phyloP scores from a whole-genome alignment of 2,888 invertebrate genomes.

The Megastigmus dorsalis region DNA sequence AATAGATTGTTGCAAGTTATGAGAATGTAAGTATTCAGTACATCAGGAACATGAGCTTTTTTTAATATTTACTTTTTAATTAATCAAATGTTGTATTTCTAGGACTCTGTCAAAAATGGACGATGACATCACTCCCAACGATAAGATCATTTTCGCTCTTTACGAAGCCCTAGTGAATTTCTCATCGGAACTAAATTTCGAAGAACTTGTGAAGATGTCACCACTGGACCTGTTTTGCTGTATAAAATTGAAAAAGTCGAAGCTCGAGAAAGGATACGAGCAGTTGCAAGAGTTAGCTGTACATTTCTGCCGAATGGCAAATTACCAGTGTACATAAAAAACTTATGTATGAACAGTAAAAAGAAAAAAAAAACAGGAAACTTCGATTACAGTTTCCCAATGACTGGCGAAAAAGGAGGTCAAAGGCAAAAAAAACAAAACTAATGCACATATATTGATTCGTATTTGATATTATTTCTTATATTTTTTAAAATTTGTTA shows the following conservation, averaged over 20 bases:
- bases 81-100: constrained; percentile 41
- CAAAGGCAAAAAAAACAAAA: too few relatives aligned
- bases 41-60: too few relatives aligned
- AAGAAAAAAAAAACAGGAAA: not conserved
- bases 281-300: constrained; percentile 67
- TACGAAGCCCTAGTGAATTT: constrained; percentile 63
- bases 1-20: constrained; percentile 62
- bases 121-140: constrained; percentile 49
- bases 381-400: too few relatives aligned
- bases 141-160: constrained; percentile 60
- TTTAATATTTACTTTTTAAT: constrained; percentile 28
- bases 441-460: not conserved
- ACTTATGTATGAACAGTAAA: not conserved
- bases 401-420: too few relatives aligned
- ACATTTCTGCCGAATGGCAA: constrained; percentile 66
- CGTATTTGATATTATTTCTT: not conserved
- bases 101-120: constrained; percentile 64
- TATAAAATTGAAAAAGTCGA: constrained; percentile 61
- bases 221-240: constrained; percentile 68
- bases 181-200: constrained; percentile 57
- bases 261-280: constrained; percentile 62
- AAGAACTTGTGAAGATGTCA: constrained; percentile 51
- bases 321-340: constrained; percentile 44
- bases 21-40: constrained; percentile 62
- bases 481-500: not conserved